A percentile compares a stretch with the other conserved stretches of the same genome.
These are phyloP conservation scores for Pocillopora damicornis DNA, from an alignment of 64 coral and sea anemone genomes.

Conservation along the genomic window DNA sequence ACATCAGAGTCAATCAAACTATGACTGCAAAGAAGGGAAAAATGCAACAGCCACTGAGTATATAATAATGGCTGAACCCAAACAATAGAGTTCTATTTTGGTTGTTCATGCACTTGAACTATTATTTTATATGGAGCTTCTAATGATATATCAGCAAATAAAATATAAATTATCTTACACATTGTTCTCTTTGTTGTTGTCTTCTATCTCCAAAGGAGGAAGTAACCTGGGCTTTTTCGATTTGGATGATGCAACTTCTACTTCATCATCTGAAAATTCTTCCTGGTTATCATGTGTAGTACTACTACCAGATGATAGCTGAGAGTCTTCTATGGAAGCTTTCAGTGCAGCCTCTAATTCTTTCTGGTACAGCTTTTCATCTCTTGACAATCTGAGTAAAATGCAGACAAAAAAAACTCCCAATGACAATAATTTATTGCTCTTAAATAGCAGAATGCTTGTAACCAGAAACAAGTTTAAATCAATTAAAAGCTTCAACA, in stretches of 20 bases:
- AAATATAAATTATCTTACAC: not conserved
- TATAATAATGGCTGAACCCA: too few species aligned
- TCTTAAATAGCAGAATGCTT: not conserved
- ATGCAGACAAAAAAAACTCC: not conserved
- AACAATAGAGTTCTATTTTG: too few species aligned
- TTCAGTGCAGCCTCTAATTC: slow-evolving; percentile 82
- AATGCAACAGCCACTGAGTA: too few species aligned
- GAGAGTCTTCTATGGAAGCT: slow-evolving; percentile 76
- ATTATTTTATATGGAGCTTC: too few species aligned
- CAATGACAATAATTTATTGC: not conserved
- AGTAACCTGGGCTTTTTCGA: slow-evolving; percentile 24
- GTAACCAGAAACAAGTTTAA: not conserved
- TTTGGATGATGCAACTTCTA: not conserved
- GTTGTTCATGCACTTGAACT: too few species aligned
- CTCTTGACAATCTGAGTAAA: slow-evolving; percentile 58
- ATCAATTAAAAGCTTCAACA: too few species aligned
- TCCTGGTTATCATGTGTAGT: slow-evolving; percentile 29
- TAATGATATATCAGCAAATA: not conserved
- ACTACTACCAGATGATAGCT: slow-evolving; percentile 47
- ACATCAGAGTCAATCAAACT: too few species aligned
- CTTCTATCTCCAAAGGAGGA: slow-evolving; percentile 19
- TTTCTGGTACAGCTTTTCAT: slow-evolving; percentile 88
- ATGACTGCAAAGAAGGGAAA: too few species aligned
- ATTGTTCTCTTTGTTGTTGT: slow-evolving; percentile 36
- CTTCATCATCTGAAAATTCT: slow-evolving; percentile 11